phyloP scores from a whole-genome alignment of 2,797 vertebrate species.

The Petrocephalus schoutedeni region DNA sequence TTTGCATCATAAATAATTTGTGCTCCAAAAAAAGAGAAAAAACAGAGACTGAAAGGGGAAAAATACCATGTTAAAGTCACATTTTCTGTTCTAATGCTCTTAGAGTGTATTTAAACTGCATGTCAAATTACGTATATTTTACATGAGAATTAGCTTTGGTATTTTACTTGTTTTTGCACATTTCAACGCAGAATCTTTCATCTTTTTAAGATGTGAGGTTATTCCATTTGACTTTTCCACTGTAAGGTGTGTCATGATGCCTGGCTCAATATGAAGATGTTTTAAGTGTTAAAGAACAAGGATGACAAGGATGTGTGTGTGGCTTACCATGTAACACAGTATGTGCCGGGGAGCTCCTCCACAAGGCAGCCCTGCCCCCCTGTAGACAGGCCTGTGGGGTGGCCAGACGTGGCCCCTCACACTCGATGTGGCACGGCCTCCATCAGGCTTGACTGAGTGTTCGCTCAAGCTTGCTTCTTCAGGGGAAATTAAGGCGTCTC shows the following conservation, averaged over 20 bases:
- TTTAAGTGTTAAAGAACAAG: conserved; percentile 40
- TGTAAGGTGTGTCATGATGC: conserved; percentile 31
- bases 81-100: conserved; percentile 6
- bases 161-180: background rate
- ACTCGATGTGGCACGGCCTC: conserved; percentile 65
- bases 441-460: conserved; percentile 58
- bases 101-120: background rate
- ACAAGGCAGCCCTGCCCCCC: background rate
- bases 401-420: conserved; percentile 51
- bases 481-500: conserved; percentile 66
- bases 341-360: conserved; percentile 26
- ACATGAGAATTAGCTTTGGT: background rate
- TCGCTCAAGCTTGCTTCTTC: conserved; percentile 57
- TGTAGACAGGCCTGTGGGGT: conserved; percentile 34
- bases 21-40: background rate
- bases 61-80: background rate
- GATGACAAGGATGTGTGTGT: conserved; percentile 27
- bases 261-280: conserved; percentile 58
- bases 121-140: background rate
- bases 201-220: conserved; percentile 7
- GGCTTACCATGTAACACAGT: background rate
- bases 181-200: background rate
- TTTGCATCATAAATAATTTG: conserved; percentile 17
- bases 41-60: background rate
- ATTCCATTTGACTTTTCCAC: conserved; percentile 23